Evolutionary conservation across 2,113 vertebrate species (phyloP), one percentile per base, ranked within the genome.

Genomic region (Atlantisia rogersi): DNA sequence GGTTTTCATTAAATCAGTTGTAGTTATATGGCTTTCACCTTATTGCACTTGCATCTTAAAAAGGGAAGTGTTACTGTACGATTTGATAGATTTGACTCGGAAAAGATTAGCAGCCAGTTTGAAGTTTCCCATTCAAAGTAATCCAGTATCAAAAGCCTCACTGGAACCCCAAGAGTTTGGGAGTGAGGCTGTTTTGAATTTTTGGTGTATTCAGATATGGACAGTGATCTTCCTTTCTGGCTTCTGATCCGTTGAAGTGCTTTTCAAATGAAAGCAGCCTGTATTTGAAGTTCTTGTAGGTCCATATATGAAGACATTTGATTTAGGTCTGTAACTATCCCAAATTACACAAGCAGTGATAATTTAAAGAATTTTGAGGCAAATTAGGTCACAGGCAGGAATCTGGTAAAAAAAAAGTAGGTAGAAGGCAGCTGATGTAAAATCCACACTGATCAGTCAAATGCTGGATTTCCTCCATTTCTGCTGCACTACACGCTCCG

Each of bases 1-100:
- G 75, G 90, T 69, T 95, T 93, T 91, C 96, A 80, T 96, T 96
- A 95, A 87, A 88, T 85, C 82, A 70, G 87, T 90, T 96, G 89
- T 82, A 95, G 89, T 93, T 93, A 73, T 86, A 94, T 93, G 90
- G 82, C 44, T 95, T 93, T 94, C 82, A 55, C 92, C 82, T 77
- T 92, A 94, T 77, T 95, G 87, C 84, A 88, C 89, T 91, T 76
- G 87, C 89, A 96, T 96, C 90, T 91, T 78, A 86, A 95, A 95
- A 95, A 91, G 77, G 52, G 63, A 94, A 88, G 59, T 64, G 46
- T 48, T 92, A 79, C 81, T 86, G 42, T 86, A 92, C 1, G 0
- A 84, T 89, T 94, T 95, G 91, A 87, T 67, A 82, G 26, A 87
- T 94, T 78, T 59, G 73, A 92, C 81, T 91, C 1, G 1, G 86